Evolutionary conservation across 37 sponge, comb jelly and placozoan genomes (phyloP), one percentile per base, ranked within the genome.

Genomic region (Corticium candelabrum): DNA sequence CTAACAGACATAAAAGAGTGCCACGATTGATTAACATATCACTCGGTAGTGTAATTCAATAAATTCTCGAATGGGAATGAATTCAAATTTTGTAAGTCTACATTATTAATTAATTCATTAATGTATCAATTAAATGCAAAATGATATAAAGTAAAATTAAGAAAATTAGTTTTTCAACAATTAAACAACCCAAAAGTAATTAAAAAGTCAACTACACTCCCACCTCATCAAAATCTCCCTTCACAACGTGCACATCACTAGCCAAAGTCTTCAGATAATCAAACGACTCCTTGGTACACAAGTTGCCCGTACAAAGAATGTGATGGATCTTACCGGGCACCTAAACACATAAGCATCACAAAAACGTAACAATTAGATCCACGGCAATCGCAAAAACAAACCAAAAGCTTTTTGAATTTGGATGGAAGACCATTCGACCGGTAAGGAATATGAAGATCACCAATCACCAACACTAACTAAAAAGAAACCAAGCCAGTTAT

Each of bases 271-370:
- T 97, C 74, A 97, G 89, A 76, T 94, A 97, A 83, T 97, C 99
- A 41, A 79, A 91, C 0, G 93, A 93, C 62, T 97, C 99, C 56
- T 89, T 90, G 32, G 86, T 73, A 74, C 94, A 94, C n/a, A 97
- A 87, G 77, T 97, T 97, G 29, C 99, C 99, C 0, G 99, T 97
- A 74, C 99, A 97, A 38, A 97, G 83, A 40, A 97, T 91, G 84
- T 94, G 95, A 82, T 97, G 94, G 50, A 97, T 97, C 80, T 94
- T 94, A 41, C 99, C 99, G 37, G 99, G 99, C 0, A 97, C 93
- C 96, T 95, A 78, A 40, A 62, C 31, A 69, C 35, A 74, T 27
- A 1, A 21, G 7, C 21, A 39, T 27, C 39, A n/a, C 2, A n/a
- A 76, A 15, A 69, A 29, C 50, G 2, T 3, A 2, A 3, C 41